Base-by-base conservation (phyloP, 2,888 invertebrate genomes). In the Isoperla grammatica region DNA sequence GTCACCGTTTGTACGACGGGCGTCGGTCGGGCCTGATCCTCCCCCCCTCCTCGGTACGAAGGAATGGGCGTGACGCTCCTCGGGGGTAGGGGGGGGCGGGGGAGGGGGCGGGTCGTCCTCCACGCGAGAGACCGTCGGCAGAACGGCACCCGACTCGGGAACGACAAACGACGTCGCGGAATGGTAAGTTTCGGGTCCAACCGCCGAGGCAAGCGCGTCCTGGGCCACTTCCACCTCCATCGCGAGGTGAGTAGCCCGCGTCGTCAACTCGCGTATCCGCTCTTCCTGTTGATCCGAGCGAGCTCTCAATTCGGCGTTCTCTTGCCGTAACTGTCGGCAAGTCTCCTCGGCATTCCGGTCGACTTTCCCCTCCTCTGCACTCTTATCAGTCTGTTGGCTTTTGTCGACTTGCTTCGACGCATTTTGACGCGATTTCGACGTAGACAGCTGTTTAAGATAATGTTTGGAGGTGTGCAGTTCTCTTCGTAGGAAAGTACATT, bases 221-320 rank as follows among this genome's bases (percentile, higher is more conserved):
- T 50, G 48, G 5, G 63, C 60, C 23, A 61, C 53, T 39, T 61
- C 56, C 12, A 64, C 45, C 13, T 60, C 45, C 9, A 46, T 37
- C 15, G 54, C 50, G 17, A 64, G 22, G 2, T 56, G n/a, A 11
- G 57, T 48, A 19, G 64, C 57, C 20, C 60, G 49, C n/a, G 20
- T 48, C 2, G 59, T 63, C 20, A 64, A 53, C 29, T 63, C 64
- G 13, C 61, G 54, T 1, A 64, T 63, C n/a, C 63, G 57, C 4
- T 53, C 13, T n/a, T 58, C 55, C 19, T 63, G 64, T 15, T 60
- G 62, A 3, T 55, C 42, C 2, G 46, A 57, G 17, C 63, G 57
- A 35, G 43, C 56, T 20, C 64, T 59, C 8, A 69, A 58, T 39
- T 64, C 63, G 8, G 22, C 35, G 58, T 68, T 69, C 60, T 69